Evolutionary conservation across 2,888 invertebrate species (phyloP), one percentile per base, ranked within the genome.

Genomic region (Aplocera efformata): DNA sequence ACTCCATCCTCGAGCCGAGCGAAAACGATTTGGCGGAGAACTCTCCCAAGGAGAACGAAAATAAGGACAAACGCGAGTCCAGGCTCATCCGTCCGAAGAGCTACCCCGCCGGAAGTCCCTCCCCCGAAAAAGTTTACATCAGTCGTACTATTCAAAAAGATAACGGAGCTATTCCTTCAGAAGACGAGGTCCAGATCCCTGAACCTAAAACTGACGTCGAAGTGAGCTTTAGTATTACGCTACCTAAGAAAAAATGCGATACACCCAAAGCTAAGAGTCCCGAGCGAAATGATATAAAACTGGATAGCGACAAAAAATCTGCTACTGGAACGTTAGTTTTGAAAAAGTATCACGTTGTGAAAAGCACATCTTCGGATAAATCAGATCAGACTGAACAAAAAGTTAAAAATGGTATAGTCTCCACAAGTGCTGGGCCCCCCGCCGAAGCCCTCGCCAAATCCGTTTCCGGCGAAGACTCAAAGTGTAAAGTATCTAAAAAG

Each of bases 51-150:
- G 72, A 74, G 23, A 46, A 41, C 39, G 75, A 79, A 17, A 47
- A 26, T 41, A 65, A 63, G 47, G 72, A 75, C 32, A 68, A 60
- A 13, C 67, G 72, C 40, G 88, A 88, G 60, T 88, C 89, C 1
- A 83, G 78, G 58, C 66, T 91, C 29, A 74, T 88, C 41, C 79
- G 91, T 13, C 91, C 91, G 9, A 91, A 90, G 59, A 91, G 91
- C 66, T 91, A 91, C 63, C 91, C 91, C n/a, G 80, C 80, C 4
- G 76, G 78, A 53, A 82, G 75, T 54, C 78, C 81, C 10, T 80
- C 81, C 5, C 84, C 84, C 11, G 86, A 88, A 58, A 88, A 86
- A 63, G 63, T 74, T 10, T 79, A 73, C 50, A 41, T 74, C 20
- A 70, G 50, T 49, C 75, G 77, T 23, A 72, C 58, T 35, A 36